Conservation (phyloP, 1,140 invertebrate species). For the Elymnias hypermnestra region DNA sequence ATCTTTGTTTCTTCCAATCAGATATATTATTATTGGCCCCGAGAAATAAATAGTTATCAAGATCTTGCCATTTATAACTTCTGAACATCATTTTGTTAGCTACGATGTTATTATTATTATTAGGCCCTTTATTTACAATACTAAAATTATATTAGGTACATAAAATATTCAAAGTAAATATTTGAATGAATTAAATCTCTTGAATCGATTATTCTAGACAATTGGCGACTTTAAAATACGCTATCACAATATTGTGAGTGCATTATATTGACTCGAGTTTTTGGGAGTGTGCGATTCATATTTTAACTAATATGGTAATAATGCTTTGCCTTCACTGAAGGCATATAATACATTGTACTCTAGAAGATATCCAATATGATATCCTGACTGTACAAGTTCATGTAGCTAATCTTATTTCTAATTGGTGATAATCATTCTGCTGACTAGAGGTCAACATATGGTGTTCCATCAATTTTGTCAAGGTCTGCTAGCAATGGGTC, state of each 20-base stretch:
- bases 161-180: conserved; percentile 5
- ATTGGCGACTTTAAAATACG: conserved; percentile 23
- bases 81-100: too few species aligned
- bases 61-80: conserved; percentile 2
- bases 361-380: conserved; percentile 50
- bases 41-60: conserved; percentile 19
- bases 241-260: conserved; percentile 61
- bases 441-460: conserved; percentile 66
- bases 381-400: conserved; percentile 49
- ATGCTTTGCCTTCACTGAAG: conserved; percentile 65
- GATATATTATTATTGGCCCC: conserved; percentile 23
- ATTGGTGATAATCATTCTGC: conserved; percentile 23
- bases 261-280: conserved; percentile 58
- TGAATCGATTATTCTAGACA: conserved; percentile 17
- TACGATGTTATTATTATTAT: conserved; percentile 1
- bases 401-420: conserved; percentile 21
- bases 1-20: conserved; percentile 15
- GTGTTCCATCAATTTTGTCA: conserved; percentile 59
- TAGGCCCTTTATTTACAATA: conserved; percentile 11
- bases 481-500: conserved; percentile 53
- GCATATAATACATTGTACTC: conserved; percentile 61
- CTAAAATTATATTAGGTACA: too few species aligned
- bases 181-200: conserved; percentile 17
- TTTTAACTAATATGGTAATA: conserved; percentile 41
- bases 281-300: conserved; percentile 56